Evolutionary conservation across 2,113 vertebrate species (phyloP), one percentile per base, ranked within the genome.

Genomic region (Falcunculus frontatus): DNA sequence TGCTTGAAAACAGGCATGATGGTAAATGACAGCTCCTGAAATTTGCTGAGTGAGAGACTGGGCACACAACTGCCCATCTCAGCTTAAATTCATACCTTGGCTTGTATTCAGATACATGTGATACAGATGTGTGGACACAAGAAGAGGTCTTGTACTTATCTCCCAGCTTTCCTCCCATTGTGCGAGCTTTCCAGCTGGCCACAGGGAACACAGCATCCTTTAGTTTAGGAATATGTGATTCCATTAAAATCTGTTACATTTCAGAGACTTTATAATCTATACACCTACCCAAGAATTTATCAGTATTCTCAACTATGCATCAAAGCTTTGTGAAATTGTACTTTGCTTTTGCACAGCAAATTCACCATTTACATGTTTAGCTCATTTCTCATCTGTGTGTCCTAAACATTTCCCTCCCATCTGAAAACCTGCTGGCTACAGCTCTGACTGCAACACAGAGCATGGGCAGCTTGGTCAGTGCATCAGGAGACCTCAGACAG

Each of bases 111-210:
- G 35, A 30, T 27, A 35, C 16, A 30, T 60, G 37, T 1, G 2
- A 60, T 7, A 33, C 1, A 9, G 42, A 59, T n/a, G 16, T 4
- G 5, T 1, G 2, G 32, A 84, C 42, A n/a, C 1, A 7, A 68
- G 35, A 73, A 46, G 18, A 65, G 27, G 47, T 63, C 32, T 65
- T 33, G 9, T 29, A 56, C 13, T 29, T 27, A 27, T 32, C 10
- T 83, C 22, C 8, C 19, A 13, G 30, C 25, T 82, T 69, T 74
- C 16, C 16, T 75, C 23, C 20, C 16, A 37, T 21, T 16, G 16
- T 52, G 17, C 13, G 69, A 69, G 22, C 42, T 86, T 74, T 76
- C 72, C 44, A 79, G 39, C 16, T 55, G 35, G 15, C 26, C 29
- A 22, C 18, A 83, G 42, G 27, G 27, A 88, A 49, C 1, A 1